phyloP scores from a whole-genome alignment of 1,140 invertebrate genomes.

The Danaus plexippus region DNA sequence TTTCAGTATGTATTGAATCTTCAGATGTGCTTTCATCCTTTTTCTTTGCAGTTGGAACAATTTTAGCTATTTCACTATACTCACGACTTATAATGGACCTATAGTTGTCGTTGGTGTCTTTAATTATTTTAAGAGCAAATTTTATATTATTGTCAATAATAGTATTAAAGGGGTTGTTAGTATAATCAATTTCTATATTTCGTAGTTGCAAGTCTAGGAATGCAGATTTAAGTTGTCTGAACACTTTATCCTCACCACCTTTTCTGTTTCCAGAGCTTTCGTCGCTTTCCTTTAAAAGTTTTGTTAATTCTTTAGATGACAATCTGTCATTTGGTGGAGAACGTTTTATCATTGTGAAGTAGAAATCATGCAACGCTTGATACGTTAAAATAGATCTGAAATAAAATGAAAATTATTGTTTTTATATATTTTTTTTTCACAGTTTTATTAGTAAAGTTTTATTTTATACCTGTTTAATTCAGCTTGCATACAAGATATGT shows the following conservation, averaged over 20 bases:
- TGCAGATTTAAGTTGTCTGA: slow-evolving; percentile 37
- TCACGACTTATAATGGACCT: slow-evolving; percentile 47
- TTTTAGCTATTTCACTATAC: slow-evolving; percentile 52
- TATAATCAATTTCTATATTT: slow-evolving; percentile 56
- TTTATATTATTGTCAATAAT: slow-evolving; percentile 60
- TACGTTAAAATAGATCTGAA: slow-evolving; percentile 59
- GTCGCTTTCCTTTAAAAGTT: slow-evolving; percentile 46
- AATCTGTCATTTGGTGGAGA: slow-evolving; percentile 46
- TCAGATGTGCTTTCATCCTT: slow-evolving; percentile 41
- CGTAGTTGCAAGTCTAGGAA: slow-evolving; percentile 51
- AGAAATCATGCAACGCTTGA: slow-evolving; percentile 73
- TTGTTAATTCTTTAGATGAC: slow-evolving; percentile 53
- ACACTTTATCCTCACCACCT: slow-evolving; percentile 55
- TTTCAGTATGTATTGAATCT: slow-evolving; percentile 44
- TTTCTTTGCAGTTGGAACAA: slow-evolving; percentile 38
- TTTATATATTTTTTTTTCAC: background rate
- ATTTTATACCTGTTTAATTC: slow-evolving; percentile 70
- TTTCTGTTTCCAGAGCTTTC: slow-evolving; percentile 44
- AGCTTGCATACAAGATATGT: slow-evolving; percentile 69
- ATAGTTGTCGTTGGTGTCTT: slow-evolving; percentile 54
- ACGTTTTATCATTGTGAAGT: slow-evolving; percentile 63
- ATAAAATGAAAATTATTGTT: slow-evolving; percentile 19
- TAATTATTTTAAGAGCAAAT: slow-evolving; percentile 51
- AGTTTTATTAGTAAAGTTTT: background rate
- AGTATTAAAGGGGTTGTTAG: slow-evolving; percentile 58